Evolutionary conservation across 1,140 invertebrate genomes (phyloP), one percentile per base, ranked within the genome.

Genomic region (Zaprionus gabonicus): DNA sequence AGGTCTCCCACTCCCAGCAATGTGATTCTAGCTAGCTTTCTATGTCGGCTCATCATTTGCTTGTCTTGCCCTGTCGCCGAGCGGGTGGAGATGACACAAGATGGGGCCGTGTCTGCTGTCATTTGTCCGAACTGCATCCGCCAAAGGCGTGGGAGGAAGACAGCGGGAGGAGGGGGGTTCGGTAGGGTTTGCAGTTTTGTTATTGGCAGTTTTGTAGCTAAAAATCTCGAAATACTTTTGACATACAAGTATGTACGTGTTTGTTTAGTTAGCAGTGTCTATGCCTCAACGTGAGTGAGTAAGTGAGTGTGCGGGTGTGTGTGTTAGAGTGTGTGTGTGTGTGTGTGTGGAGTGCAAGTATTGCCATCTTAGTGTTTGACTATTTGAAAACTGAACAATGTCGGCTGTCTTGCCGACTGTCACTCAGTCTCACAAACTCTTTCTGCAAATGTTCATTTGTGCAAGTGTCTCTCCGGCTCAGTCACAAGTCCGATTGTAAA

Each of bases 61-160:
- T 79, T 81, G 81, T 72, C 74, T 59, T 72, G 68, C 69, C 68
- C 64, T 66, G 60, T 74, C 71, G 59, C 63, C 78, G 73, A 20
- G 44, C 36, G 34, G 27, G n/a, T 10, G 15, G 34, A 49, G 15
- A 34, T 23, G 44, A 27, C 49, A 20, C 27, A 36, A 51, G 49
- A 58, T 53, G 41, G 55, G 67, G 56, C 60, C 71, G 65, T 76
- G 71, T 80, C 77, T 72, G 79, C 77, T 81, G 71, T 84, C 85
- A 88, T 90, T 88, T 88, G 84, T 88, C 75, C 78, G 73, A 90
- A 81, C 71, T 88, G 84, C 85, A 90, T 90, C 84, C 84, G 84
- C 84, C 78, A 74, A 78, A 67, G 62, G 46, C 12, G 46, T 25
- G 12, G 51, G 12, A 5, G 6, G 13, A 4, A n/a, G 4, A 13